A percentile compares a stretch with the other conserved stretches of the same genome.
These are phyloP conservation scores for Drosophila nigrodunni DNA, from an alignment of 1,140 invertebrate species.

Conservation along the genomic window DNA sequence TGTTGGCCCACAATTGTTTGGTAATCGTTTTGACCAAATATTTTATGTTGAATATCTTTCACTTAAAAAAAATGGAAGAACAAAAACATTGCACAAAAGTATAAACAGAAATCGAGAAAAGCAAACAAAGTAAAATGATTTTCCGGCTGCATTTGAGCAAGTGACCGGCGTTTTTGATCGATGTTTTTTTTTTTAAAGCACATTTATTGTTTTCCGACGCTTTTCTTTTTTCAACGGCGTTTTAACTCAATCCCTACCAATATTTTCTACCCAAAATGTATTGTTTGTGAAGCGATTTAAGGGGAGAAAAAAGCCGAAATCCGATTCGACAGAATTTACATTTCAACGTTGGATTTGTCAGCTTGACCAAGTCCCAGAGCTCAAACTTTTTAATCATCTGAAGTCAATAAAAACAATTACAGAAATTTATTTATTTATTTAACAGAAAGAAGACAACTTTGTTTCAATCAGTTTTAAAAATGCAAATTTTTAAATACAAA, in stretches of 20 bases:
- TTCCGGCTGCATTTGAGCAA: slow-evolving; percentile 35
- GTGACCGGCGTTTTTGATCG: slow-evolving; percentile 5
- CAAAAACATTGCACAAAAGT: neutral
- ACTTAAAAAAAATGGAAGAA: neutral
- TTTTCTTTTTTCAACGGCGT: slow-evolving; percentile 31
- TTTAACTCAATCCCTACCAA: slow-evolving; percentile 49
- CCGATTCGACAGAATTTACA: slow-evolving; percentile 45
- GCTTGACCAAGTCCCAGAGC: slow-evolving; percentile 15
- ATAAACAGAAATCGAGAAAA: neutral
- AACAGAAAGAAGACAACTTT: neutral
- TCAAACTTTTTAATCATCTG: neutral
- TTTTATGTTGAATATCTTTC: slow-evolving; percentile 17
- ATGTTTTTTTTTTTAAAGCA: too few species aligned
- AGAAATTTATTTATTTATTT: slow-evolving; percentile 1
- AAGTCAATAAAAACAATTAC: neutral
- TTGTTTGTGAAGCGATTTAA: slow-evolving; percentile 28
- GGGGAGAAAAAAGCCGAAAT: slow-evolving; percentile 24
- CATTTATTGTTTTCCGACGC: neutral
- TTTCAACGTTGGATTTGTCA: slow-evolving; percentile 38
- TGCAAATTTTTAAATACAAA: too few species aligned
- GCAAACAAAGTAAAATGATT: slow-evolving; percentile 29
- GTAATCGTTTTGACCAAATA: slow-evolving; percentile 45
- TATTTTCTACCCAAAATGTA: slow-evolving; percentile 11
- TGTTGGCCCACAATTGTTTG: slow-evolving; percentile 44
- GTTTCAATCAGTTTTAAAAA: too few species aligned